phyloP scores from a whole-genome alignment of 2,113 vertebrate genomes.

The Oxygymnocypris stewartii region DNA sequence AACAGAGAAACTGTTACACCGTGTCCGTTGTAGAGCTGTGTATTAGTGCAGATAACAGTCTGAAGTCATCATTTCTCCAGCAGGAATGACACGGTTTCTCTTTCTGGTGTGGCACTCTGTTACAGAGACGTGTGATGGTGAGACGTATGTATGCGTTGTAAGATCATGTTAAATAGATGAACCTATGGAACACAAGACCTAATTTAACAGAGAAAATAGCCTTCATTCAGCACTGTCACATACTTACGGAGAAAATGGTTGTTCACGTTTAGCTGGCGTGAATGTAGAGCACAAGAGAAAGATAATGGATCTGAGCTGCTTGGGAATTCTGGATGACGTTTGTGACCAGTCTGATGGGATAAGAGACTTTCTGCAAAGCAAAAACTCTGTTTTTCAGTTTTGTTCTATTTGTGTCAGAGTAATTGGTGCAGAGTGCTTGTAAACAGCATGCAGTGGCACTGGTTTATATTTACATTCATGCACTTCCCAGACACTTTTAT shows the following conservation, averaged over 20 bases:
- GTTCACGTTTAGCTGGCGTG: neutral
- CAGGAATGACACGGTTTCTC: neutral
- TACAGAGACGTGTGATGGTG: neutral
- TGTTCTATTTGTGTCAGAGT: neutral
- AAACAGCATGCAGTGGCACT: neutral
- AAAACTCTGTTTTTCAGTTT: neutral
- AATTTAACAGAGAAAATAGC: neutral
- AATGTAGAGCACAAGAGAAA: neutral
- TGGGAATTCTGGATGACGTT: neutral
- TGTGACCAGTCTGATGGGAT: neutral
- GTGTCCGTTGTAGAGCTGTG: slow-evolving; percentile 9
- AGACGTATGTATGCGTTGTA: neutral
- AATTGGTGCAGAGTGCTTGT: neutral
- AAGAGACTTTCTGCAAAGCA: neutral
- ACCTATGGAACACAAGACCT: neutral
- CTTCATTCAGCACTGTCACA: neutral
- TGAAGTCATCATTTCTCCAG: slow-evolving; percentile 8
- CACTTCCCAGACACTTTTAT: neutral
- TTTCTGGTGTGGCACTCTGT: neutral
- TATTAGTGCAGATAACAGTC: neutral
- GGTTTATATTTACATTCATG: neutral
- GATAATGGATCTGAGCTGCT: neutral
- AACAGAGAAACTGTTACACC: no score
- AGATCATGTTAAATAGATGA: neutral
- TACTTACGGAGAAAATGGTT: neutral